These are phyloP conservation scores for Gobionotothen gibberifrons DNA, from an alignment of 2,797 vertebrate genomes.

Conservation along the genomic window DNA sequence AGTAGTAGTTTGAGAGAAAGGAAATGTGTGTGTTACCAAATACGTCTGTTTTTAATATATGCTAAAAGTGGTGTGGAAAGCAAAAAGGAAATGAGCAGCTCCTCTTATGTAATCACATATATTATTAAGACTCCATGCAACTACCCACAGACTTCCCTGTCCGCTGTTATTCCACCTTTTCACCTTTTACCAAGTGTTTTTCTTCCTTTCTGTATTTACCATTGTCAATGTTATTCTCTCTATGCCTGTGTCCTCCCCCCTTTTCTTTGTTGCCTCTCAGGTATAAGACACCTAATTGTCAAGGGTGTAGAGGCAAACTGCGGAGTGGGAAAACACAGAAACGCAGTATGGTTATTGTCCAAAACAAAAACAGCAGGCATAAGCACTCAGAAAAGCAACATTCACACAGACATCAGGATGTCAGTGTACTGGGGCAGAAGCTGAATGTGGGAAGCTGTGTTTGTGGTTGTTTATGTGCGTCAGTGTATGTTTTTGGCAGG, in stretches of 20 bases:
- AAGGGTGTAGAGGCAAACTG: slow-evolving; percentile 39
- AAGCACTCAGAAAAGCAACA: slow-evolving; percentile 37
- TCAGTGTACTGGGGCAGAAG: slow-evolving; percentile 38
- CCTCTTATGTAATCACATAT: slow-evolving; percentile 53
- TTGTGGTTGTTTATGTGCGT: slow-evolving; percentile 62
- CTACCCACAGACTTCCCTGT: slow-evolving; percentile 29
- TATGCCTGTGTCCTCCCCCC: slow-evolving; percentile 10
- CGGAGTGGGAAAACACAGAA: slow-evolving; percentile 36
- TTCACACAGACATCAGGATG: slow-evolving; percentile 43
- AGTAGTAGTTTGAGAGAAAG: slow-evolving; percentile 48
- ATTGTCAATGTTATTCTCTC: slow-evolving; percentile 5
- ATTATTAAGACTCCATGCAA: slow-evolving; percentile 26
- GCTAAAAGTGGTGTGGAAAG: slow-evolving; percentile 35
- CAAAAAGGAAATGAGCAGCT: slow-evolving; percentile 33
- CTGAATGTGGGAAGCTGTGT: slow-evolving; percentile 50
- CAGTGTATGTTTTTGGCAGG: slow-evolving; percentile 70
- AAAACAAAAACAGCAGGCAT: slow-evolving; percentile 57
- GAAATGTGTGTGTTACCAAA: slow-evolving; percentile 40
- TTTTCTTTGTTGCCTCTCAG: slow-evolving; percentile 42
- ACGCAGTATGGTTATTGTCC: slow-evolving; percentile 50
- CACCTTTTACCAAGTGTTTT: slow-evolving; percentile 19
- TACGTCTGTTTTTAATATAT: slow-evolving; percentile 32
- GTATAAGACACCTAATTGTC: slow-evolving; percentile 63
- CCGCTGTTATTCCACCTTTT: slow-evolving; percentile 27
- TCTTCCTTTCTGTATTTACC: slow-evolving; percentile 9